Conservation (phyloP, 2,797 vertebrate species). For the Alexandromys oeconomus region DNA sequence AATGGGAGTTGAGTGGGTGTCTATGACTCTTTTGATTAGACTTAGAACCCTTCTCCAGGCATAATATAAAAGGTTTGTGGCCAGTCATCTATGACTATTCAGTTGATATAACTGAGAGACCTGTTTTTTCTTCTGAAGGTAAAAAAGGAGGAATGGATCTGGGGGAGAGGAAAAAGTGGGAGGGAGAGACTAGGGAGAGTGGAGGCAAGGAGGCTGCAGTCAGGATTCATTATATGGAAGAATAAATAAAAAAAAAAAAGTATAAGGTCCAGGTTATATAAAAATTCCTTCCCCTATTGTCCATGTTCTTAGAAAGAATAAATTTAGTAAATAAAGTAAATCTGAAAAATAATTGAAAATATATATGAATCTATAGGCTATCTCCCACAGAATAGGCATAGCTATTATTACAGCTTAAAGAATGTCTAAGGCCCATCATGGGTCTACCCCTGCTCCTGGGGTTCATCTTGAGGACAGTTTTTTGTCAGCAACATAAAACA, state of each 20-base stretch:
- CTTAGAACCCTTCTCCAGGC: not conserved
- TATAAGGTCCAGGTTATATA: not conserved
- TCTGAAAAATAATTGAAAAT: not conserved
- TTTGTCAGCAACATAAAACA: too few relatives aligned
- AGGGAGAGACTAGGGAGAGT: not conserved
- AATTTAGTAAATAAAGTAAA: not conserved
- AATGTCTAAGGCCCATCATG: not conserved
- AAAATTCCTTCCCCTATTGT: not conserved
- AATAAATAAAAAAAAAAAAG: not conserved
- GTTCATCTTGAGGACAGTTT: too few relatives aligned
- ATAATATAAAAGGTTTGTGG: not conserved
- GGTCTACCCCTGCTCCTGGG: too few relatives aligned
- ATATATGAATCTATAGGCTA: not conserved
- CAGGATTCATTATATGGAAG: not conserved
- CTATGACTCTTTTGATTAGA: not conserved
- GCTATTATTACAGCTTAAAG: not conserved
- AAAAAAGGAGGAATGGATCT: not conserved
- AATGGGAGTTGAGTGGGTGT: not conserved
- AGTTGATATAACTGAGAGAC: not conserved
- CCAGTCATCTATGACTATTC: not conserved
- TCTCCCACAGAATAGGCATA: not conserved
- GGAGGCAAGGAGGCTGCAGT: rapidly evolving
- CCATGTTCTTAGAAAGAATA: not conserved
- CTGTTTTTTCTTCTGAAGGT: not conserved
- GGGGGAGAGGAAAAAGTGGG: not conserved